A percentile compares a stretch with the other conserved stretches of the same genome.
These are phyloP conservation scores for Heterodera filipjevi DNA, from an alignment of 2,888 invertebrate species.

Conservation along the genomic window DNA sequence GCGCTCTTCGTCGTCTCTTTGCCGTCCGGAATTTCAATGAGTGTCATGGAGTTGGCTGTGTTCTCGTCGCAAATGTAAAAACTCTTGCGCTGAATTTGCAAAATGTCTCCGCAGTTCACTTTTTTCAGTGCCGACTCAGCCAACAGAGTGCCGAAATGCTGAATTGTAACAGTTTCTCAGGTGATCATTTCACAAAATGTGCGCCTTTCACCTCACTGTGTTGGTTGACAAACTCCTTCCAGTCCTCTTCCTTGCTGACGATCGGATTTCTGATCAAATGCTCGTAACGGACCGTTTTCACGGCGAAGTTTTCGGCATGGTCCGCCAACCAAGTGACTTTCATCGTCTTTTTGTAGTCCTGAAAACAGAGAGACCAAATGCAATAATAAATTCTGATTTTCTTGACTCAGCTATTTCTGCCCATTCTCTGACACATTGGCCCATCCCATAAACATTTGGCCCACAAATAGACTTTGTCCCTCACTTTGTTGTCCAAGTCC, in stretches of 20 bases:
- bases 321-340: conserved; percentile 85
- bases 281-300: conserved; percentile 88
- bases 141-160: conserved; percentile 82
- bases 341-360: conserved; percentile 93
- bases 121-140: conserved; percentile 84
- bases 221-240: conserved; percentile 85
- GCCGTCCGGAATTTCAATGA: conserved; percentile 89
- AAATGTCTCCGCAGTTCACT: conserved; percentile 86
- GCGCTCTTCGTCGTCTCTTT: neutral
- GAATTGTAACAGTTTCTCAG: neutral
- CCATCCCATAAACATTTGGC: no score
- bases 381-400: no score
- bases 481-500: conserved; percentile 80
- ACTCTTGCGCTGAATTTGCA: conserved; percentile 92
- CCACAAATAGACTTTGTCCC: no score
- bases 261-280: conserved; percentile 91
- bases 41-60: conserved; percentile 73
- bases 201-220: conserved; percentile 76
- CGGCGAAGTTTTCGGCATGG: conserved; percentile 74
- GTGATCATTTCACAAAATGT: neutral
- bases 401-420: no score
- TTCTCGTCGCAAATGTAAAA: conserved; percentile 73
- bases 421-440: no score
- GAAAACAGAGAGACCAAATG: conserved; percentile 13
- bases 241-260: conserved; percentile 94